A percentile compares a stretch with the other conserved stretches of the same genome.
Evolutionary conservation across 1,140 invertebrate species (phyloP).

Genomic region (Penaeus indicus): DNA sequence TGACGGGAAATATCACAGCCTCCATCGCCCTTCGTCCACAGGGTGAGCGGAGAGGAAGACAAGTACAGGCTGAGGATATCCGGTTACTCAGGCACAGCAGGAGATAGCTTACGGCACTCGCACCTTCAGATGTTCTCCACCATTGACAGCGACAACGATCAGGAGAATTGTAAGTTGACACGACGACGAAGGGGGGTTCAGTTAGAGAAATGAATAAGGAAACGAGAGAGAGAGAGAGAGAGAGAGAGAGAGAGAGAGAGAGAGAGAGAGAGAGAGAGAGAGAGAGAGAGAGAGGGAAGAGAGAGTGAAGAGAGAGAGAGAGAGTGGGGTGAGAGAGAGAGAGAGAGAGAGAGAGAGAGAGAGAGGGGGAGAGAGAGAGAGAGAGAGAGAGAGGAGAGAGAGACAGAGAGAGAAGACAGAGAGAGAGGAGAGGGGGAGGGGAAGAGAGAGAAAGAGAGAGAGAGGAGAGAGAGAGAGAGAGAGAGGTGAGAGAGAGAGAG

Average conservation of each 20-base stretch:
- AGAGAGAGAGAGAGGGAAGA: too few species aligned
- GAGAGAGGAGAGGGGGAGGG: background rate
- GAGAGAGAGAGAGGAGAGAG: background rate
- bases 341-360: background rate
- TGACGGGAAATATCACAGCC: background rate
- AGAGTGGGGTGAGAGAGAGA: too few species aligned
- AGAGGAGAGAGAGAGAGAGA: too few species aligned
- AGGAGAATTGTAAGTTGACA: constrained; percentile 67
- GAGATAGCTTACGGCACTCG: constrained; percentile 75
- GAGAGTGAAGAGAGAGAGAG: background rate
- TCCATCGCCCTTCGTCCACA: constrained; percentile 53
- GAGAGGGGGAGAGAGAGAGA: background rate
- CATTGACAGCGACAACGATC: constrained; percentile 75
- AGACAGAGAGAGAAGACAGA: background rate
- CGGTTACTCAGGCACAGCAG: constrained; percentile 73
- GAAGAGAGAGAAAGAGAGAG: background rate
- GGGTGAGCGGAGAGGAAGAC: constrained; percentile 72
- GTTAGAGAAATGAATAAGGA: background rate
- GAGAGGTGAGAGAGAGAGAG: too few species aligned
- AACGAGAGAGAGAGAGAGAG: background rate
- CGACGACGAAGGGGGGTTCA: too few species aligned
- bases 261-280: background rate
- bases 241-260: constrained; percentile 12
- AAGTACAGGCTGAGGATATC: constrained; percentile 74
- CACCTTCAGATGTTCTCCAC: constrained; percentile 76